Base-by-base conservation (phyloP, 1,140 invertebrate genomes). In the Neotoxoptera formosana region DNA sequence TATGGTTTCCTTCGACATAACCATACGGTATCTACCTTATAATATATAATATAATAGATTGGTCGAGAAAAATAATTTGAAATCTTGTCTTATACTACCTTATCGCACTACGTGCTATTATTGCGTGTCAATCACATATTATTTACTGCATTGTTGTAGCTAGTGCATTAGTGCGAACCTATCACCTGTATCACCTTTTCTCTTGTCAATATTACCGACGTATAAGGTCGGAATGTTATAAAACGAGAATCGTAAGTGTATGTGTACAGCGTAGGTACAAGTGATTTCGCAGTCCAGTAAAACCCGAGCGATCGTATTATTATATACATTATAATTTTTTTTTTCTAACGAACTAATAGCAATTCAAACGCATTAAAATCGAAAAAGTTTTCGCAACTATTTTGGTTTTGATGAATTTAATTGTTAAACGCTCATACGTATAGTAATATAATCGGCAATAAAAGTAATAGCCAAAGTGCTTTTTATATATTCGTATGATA, bases 181-280 rank as follows among this genome's bases (percentile, higher is more conserved):
- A 76, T 53, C 51, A 53, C 34, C 51, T 53, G 4, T 4, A 76
- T 53, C 36, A 89, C 53, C 30, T 56, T 56, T 89, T 89, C 51
- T 25, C 53, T 67, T 67, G 41, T 90, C 53, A 25, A 67, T 41
- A 41, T 90, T 90, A 25, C 23, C 25, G 14, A n/a, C 25, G 36
- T 60, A 76, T 76, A 76, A 20, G 56, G 67, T 60, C 21, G 56
- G 67, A 90, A 90, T 90, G 36, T 90, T 30, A 23, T 90, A 56
- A 89, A 56, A 60, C 14, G 36, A 60, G 20, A 90, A 14, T 17
- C 14, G 4, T n/a, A 67, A 67, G 60, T 67, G 60, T 25, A n/a
- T n/a, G n/a, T n/a, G n/a, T n/a, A n/a, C n/a, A n/a, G n/a, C n/a
- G n/a, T n/a, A n/a, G n/a, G 23, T 87, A 9, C 11, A 87, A 87